Conservation (phyloP, 2,113 vertebrate species). For the Lathamus discolor region DNA sequence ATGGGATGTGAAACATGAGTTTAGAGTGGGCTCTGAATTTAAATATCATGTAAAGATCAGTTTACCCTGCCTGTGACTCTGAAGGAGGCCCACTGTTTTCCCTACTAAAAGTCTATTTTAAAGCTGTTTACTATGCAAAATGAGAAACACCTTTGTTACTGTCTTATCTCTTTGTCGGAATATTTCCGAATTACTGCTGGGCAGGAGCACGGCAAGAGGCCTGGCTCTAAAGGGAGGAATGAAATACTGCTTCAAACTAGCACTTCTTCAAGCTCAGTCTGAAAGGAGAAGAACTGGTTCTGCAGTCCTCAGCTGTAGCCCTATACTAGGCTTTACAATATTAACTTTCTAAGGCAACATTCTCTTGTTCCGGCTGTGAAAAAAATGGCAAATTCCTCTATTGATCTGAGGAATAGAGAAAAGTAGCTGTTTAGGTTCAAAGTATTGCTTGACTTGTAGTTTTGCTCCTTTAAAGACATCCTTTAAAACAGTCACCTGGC, state of each 20-base stretch:
- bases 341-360: neutral
- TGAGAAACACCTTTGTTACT: neutral
- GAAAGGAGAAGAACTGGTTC: neutral
- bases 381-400: neutral
- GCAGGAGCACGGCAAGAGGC: neutral
- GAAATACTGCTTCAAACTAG: neutral
- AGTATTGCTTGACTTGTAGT: neutral
- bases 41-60: slow-evolving; percentile 46
- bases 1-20: slow-evolving; percentile 50
- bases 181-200: neutral
- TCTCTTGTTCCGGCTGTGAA: neutral
- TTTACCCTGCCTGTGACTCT: neutral
- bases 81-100: neutral
- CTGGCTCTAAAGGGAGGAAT: neutral
- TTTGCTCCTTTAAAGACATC: neutral
- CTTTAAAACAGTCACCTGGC: neutral
- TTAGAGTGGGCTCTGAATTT: slow-evolving; percentile 3
- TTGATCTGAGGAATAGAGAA: neutral
- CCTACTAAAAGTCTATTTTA: neutral
- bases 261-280: neutral
- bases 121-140: neutral
- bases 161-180: neutral
- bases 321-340: neutral
- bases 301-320: neutral
- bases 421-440: neutral